Evolutionary conservation across 2,113 vertebrate species (phyloP).

Genomic region (Anhinga rufa): DNA sequence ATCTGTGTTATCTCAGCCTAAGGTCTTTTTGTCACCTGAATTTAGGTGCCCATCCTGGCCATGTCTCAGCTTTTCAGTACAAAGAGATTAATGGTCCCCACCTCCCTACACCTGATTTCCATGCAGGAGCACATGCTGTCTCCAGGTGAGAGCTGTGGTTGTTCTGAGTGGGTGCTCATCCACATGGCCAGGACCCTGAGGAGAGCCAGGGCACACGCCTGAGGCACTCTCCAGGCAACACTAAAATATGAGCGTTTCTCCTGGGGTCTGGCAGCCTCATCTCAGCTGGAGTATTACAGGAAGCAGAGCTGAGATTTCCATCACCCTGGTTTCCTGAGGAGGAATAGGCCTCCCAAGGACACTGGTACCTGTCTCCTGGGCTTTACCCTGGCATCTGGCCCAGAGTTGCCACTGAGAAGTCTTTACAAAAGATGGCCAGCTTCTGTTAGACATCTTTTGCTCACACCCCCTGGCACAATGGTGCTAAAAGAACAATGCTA

Average conservation of each 20-base stretch:
- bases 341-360: background rate
- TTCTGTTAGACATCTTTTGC: background rate
- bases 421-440: background rate
- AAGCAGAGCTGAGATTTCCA: background rate
- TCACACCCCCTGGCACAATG: rapidly evolving
- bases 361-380: background rate
- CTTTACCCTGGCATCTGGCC: background rate
- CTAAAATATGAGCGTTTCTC: background rate
- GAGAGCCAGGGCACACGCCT: background rate
- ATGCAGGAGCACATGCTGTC: background rate
- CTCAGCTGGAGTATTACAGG: background rate
- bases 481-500: background rate
- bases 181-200: rapidly evolving
- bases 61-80: background rate
- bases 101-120: background rate
- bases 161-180: background rate
- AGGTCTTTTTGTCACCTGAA: background rate
- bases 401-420: background rate
- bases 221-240: background rate
- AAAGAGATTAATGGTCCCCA: background rate
- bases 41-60: background rate
- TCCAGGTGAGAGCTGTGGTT: background rate
- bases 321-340: background rate
- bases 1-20: background rate
- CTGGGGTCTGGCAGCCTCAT: background rate